phyloP scores from a whole-genome alignment of 2,888 invertebrate species.

The Oscheius sp. region DNA sequence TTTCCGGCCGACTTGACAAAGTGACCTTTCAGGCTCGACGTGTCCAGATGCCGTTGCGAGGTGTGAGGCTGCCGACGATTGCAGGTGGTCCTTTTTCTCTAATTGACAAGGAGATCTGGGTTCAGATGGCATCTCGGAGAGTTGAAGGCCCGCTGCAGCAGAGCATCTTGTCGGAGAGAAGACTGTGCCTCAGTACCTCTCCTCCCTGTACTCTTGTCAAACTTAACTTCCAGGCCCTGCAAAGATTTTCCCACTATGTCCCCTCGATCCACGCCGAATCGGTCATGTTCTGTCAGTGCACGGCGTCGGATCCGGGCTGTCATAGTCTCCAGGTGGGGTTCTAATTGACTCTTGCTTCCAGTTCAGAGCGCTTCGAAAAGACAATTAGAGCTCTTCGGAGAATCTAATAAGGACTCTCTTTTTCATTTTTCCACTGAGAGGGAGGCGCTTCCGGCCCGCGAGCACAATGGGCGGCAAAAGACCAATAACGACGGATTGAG shows the following conservation, averaged over 20 bases:
- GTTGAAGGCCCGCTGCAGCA: conserved; percentile 57
- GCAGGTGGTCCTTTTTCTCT: conserved; percentile 29
- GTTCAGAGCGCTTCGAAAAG: conserved; percentile 8
- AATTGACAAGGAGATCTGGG: too few relatives aligned
- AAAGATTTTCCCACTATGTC: conserved; percentile 67
- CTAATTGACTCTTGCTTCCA: conserved; percentile 1
- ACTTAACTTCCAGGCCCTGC: conserved; percentile 56
- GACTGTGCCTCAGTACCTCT: conserved; percentile 61
- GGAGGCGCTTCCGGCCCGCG: conserved; percentile 24
- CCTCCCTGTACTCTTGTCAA: too few relatives aligned
- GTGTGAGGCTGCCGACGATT: conserved; percentile 65
- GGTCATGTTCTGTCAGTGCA: conserved; percentile 69
- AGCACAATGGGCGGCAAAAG: conserved; percentile 21
- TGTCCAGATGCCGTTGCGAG: conserved; percentile 59
- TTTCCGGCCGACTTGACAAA: conserved; percentile 21
- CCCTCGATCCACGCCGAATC: conserved; percentile 61
- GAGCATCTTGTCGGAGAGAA: conserved; percentile 50
- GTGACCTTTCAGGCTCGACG: conserved; percentile 57
- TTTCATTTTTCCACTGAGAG: neutral
- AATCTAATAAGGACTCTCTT: conserved; percentile 16
- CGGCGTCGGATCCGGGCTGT: conserved; percentile 59
- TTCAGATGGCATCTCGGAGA: conserved; percentile 65
- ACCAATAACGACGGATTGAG: conserved; percentile 15
- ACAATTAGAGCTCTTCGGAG: conserved; percentile 1
- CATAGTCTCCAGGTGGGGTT: conserved; percentile 56